Evolutionary conservation across 2,888 invertebrate genomes (phyloP).

Genomic region (Drosophila putrida): DNA sequence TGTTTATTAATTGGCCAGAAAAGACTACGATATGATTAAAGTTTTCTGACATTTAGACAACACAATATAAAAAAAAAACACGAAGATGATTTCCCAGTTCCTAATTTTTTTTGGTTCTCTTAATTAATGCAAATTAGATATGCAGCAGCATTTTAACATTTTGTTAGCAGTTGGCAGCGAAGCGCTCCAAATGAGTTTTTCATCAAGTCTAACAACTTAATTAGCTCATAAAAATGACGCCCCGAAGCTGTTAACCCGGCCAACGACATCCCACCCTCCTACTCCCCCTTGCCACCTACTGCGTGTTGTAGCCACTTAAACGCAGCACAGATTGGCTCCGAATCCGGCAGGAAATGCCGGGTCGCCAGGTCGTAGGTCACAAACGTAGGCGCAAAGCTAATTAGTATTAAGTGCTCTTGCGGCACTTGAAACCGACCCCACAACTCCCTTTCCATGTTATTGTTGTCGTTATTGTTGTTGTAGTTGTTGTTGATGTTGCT

Average conservation of each 20-base stretch:
- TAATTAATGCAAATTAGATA: constrained; percentile 81
- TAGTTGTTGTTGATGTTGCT: constrained; percentile 21
- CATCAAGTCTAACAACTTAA: constrained; percentile 81
- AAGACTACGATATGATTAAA: constrained; percentile 9
- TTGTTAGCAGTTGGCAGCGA: constrained; percentile 32
- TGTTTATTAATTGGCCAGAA: constrained; percentile 53
- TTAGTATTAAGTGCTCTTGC: constrained; percentile 81
- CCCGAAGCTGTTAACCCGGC: constrained; percentile 72
- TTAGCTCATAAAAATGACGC: constrained; percentile 80
- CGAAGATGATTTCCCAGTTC: constrained; percentile 25
- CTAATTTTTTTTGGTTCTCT: constrained; percentile 22
- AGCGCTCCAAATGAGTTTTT: constrained; percentile 74
- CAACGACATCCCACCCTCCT: constrained; percentile 28
- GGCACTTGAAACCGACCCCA: constrained; percentile 70
- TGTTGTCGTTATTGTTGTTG: constrained; percentile 19
- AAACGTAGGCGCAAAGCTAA: constrained; percentile 80
- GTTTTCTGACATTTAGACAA: constrained; percentile 6
- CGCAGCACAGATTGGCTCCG: constrained; percentile 75
- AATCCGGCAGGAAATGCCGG: constrained; percentile 61
- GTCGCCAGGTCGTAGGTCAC: constrained; percentile 75
- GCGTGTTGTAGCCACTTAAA: constrained; percentile 78
- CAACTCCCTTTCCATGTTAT: constrained; percentile 9
- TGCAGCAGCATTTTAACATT: constrained; percentile 45
- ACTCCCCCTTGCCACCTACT: constrained; percentile 33
- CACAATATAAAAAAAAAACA: background rate